Base-by-base conservation (phyloP, 2,888 invertebrate species). In the Magallana nippona region DNA sequence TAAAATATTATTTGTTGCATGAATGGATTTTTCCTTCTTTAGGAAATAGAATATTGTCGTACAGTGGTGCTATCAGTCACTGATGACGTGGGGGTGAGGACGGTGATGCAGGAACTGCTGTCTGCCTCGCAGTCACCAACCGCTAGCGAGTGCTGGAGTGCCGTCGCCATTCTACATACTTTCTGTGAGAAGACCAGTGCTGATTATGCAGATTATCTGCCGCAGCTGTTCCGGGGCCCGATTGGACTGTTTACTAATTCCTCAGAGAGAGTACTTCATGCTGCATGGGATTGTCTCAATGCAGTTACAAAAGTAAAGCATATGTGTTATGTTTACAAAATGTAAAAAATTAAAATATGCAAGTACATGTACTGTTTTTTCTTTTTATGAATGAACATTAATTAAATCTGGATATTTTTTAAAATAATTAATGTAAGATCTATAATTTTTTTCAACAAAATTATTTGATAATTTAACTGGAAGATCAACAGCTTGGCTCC, bases 121-220 rank as follows among this genome's bases (percentile, higher is more conserved):
- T 96, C 97, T 89, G 96, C 96, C 17, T 90, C 91, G 32, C 89
- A 10, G 96, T 96, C 91, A 13, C 32, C 95, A 8, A 87, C 89
- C 56, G 81, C 87, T 55, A 95, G 95, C 82, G 96, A 96, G 80
- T 96, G 97, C 86, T 96, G 97, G 90, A 97, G 98, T 0, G 97
- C 98, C 0, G 96, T 97, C 10, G 96, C 97, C n/a, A 95, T 99
- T 83, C 95, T 99, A 79, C 97, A 97, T 93, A 97, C 97, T 57
- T 99, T 97, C 95, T 98, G 98, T 94, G 96, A 97, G 86, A 97
- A 98, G 94, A 96, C 98, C 10, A 96, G 97, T 89, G 97, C 97
- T 0, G 97, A 98, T 94, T 97, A 98, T 91, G 95, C 96, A 55
- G 96, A 97, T 91, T 97, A 98, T 95, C 96, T 98, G 87, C 96